Base-by-base conservation (phyloP, 2,888 invertebrate species). In the Cephus spinipes region DNA sequence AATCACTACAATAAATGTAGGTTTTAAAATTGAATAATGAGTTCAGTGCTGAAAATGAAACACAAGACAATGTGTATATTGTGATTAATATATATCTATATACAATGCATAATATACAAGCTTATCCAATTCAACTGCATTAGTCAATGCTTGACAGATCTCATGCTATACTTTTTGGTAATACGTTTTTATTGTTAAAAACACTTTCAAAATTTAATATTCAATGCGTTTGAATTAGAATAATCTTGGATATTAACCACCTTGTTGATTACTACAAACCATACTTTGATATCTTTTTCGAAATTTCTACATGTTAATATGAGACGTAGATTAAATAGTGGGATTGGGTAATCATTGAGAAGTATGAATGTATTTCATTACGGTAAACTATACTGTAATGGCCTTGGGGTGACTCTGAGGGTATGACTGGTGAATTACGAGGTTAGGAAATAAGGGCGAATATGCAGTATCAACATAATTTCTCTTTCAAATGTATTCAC, bases 381-480 rank as follows among this genome's bases (percentile, higher is more conserved):
- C 0, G 1, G 15, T 40, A 9, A 9, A 23, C 23, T 55, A 55
- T 55, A 23, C 55, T 23, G 23, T 55, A 55, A 55, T 55, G 23
- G 2, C 55, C 55, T 3, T 55, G 23, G 23, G 12, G 12, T 12
- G 15, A 36, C 1, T 1, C 36, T 36, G 36, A 15, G 1, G 12
- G 9, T 23, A 55, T 55, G 55, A 55, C 9, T 23, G 55, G 23
- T 6, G 23, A 55, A 55, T 55, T 23, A 23, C 55, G 23, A 23
- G 55, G 1, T 55, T 55, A 55, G 55, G 23, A 55, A 55, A 23
- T 9, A 23, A 23, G 55, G 55, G 15, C 55, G 23, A 23, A 23
- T 71, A 71, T 71, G 71, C 12, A 31, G 71, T 71, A 71, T 31
- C 71, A 71, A 71, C 31, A 71, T 71, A 31, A 32, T 71, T 71